Conservation (phyloP, 2,888 invertebrate species). For the Tinea trinotella region DNA sequence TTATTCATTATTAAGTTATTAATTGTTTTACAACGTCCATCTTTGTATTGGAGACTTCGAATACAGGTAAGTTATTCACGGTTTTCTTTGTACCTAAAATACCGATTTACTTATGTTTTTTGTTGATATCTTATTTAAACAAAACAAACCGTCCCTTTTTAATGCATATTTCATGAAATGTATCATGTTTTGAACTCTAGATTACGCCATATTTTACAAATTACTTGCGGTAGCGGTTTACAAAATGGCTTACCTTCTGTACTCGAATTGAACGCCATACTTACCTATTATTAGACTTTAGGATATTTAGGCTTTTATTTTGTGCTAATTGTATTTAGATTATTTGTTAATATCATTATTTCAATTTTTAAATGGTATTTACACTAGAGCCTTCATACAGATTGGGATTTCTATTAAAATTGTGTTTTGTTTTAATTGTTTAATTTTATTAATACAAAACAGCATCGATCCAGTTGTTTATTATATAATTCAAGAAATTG, state of each 20-base stretch:
- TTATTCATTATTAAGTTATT: not conserved
- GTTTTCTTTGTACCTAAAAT: conserved; percentile 4
- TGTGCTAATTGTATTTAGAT: not conserved
- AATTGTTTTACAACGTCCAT: not conserved
- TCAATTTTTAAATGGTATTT: too few relatives aligned
- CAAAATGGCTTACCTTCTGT: conserved; percentile 12
- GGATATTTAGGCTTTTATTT: conserved; percentile 3
- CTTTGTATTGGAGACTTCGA: not conserved
- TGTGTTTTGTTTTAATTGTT: too few relatives aligned
- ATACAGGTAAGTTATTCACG: not conserved
- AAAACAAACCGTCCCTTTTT: not conserved
- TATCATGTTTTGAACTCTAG: not conserved
- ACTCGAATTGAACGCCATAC: not conserved
- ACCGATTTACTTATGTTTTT: not conserved
- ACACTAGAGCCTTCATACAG: too few relatives aligned
- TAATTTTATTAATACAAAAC: too few relatives aligned
- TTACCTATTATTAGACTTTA: conserved; percentile 10
- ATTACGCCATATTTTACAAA: not conserved
- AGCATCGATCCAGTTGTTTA: too few relatives aligned
- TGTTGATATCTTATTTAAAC: not conserved
- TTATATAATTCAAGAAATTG: too few relatives aligned
- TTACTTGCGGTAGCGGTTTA: not conserved
- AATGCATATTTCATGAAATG: not conserved
- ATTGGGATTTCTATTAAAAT: too few relatives aligned
- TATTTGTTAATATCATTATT: too few relatives aligned